phyloP scores from a whole-genome alignment of 2,797 vertebrate species.

The Chelmon rostratus region DNA sequence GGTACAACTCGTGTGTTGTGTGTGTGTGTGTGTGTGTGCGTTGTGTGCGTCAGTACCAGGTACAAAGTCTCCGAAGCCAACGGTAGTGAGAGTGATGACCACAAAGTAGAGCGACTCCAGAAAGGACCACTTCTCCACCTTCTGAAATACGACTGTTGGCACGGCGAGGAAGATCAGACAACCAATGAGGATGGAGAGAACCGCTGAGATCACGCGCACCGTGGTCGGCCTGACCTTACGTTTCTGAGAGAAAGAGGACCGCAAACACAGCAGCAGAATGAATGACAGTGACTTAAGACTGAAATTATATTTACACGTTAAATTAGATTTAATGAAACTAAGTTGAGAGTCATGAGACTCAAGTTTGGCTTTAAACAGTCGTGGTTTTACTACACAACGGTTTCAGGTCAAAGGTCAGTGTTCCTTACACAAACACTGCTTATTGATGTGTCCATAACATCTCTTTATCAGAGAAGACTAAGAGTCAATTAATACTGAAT shows the following conservation, averaged over 20 bases:
- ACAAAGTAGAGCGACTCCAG: constrained; percentile 93
- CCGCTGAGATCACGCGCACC: constrained; percentile 89
- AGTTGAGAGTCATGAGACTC: too few relatives aligned
- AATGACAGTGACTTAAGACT: not conserved
- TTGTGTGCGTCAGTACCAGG: constrained; percentile 78
- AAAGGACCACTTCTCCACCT: constrained; percentile 89
- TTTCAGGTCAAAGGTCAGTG: not conserved
- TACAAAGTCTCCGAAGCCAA: constrained; percentile 95
- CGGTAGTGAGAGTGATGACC: constrained; percentile 94
- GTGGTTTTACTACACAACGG: not conserved
- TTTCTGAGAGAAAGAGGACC: constrained; percentile 78
- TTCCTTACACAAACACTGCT: not conserved
- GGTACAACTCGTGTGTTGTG: not conserved
- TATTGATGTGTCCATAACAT: not conserved
- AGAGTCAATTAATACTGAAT: not conserved
- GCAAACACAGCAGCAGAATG: constrained; percentile 11
- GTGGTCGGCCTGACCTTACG: constrained; percentile 89
- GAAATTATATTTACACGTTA: not conserved
- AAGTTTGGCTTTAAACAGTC: too few relatives aligned
- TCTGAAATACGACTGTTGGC: constrained; percentile 90
- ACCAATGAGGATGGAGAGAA: constrained; percentile 93
- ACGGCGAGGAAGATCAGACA: constrained; percentile 92
- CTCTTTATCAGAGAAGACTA: not conserved
- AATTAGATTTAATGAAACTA: not conserved
- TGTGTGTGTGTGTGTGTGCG: constrained; percentile 1